These are phyloP conservation scores for Scaptomyza caliginosa DNA, from an alignment of 2,888 invertebrate species.

Conservation along the genomic window DNA sequence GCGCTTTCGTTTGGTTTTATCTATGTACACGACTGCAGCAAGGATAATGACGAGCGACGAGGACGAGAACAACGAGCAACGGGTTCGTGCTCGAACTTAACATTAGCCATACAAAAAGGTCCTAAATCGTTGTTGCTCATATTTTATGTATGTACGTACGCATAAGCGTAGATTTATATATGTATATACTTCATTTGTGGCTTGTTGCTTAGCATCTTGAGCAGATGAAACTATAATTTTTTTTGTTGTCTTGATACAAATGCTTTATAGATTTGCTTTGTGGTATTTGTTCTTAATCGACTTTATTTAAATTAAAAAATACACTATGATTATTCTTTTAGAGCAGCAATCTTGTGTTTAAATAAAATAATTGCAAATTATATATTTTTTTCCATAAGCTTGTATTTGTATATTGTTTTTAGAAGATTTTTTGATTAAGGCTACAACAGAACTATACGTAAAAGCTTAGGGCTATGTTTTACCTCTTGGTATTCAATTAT, in stretches of 20 bases:
- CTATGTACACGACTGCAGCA: constrained; percentile 19
- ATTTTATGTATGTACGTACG: background rate
- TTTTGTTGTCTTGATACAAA: no score
- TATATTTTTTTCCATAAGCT: no score
- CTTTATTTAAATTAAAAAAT: no score
- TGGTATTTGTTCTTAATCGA: background rate
- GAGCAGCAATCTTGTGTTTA: no score
- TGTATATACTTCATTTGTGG: constrained; percentile 8
- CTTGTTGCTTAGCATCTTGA: constrained; percentile 47
- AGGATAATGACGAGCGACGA: constrained; percentile 20
- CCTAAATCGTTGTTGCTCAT: constrained; percentile 20
- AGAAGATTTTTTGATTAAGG: no score
- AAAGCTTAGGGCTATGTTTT: no score
- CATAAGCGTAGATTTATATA: background rate
- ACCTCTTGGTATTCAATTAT: no score
- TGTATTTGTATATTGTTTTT: no score
- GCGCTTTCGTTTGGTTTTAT: constrained; percentile 3
- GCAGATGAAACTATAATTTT: constrained; percentile 22
- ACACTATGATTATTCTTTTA: no score
- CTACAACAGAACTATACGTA: no score
- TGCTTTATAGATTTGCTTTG: no score
- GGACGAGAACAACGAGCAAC: constrained; percentile 3
- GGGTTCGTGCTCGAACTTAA: constrained; percentile 21
- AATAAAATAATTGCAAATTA: no score
- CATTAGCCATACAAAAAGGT: constrained; percentile 40